phyloP scores from a whole-genome alignment of 1,140 invertebrate species.

The Plutomurus gul region DNA sequence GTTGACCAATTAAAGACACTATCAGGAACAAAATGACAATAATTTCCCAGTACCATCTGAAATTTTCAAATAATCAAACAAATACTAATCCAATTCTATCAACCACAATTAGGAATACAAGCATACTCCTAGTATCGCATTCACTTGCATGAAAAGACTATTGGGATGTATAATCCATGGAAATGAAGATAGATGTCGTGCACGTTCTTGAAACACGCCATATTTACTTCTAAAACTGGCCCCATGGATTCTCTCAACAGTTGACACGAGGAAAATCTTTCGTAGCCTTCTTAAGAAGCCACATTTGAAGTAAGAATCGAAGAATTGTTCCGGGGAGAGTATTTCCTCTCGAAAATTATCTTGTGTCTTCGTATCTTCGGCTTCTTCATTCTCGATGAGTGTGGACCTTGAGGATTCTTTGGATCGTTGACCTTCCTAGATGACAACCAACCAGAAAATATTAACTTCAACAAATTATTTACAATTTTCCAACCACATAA shows the following conservation, averaged over 20 bases:
- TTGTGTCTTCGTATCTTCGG: neutral
- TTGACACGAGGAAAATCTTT: constrained; percentile 38
- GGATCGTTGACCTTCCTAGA: neutral
- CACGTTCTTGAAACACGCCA: constrained; percentile 36
- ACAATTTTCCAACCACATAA: too few species aligned
- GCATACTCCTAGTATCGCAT: too few species aligned
- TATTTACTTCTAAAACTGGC: constrained; percentile 18
- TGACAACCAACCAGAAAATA: neutral
- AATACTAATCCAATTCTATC: too few species aligned
- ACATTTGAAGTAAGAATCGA: neutral
- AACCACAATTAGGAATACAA: too few species aligned
- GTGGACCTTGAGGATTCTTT: neutral
- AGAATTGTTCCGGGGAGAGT: neutral
- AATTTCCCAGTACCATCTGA: constrained; percentile 46
- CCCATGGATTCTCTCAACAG: constrained; percentile 8
- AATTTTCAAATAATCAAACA: too few species aligned
- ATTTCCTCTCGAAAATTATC: neutral
- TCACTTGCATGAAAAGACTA: constrained; percentile 36
- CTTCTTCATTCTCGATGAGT: neutral
- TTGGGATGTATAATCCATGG: constrained; percentile 48
- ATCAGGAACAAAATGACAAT: constrained; percentile 28
- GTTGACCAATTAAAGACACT: constrained; percentile 32
- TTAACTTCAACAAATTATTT: too few species aligned
- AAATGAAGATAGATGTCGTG: constrained; percentile 40
- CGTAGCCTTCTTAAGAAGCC: neutral